Percentiles rank a stretch among this genome's conserved stretches.
phyloP scores from a whole-genome alignment of 2,888 invertebrate genomes.

The Tiphia femorata region DNA sequence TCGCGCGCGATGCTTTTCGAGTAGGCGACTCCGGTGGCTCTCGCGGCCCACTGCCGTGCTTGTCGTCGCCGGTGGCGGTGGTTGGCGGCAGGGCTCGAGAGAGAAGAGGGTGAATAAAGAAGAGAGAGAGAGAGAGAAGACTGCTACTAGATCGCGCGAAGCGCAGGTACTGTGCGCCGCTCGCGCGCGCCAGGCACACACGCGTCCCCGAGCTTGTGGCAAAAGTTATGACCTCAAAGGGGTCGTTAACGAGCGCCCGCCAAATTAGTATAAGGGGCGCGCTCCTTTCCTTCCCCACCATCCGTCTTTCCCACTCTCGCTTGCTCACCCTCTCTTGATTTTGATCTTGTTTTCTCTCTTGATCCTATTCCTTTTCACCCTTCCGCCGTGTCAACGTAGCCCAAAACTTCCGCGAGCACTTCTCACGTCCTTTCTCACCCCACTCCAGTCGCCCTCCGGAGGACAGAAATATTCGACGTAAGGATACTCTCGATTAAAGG shows the following conservation, averaged over 20 bases:
- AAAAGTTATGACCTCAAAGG: constrained; percentile 65
- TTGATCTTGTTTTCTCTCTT: background rate
- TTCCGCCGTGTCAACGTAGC: no score
- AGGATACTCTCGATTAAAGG: no score
- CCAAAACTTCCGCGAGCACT: no score
- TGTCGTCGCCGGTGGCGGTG: no score
- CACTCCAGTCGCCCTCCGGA: no score
- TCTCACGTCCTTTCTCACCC: no score
- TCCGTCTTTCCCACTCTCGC: constrained; percentile 5
- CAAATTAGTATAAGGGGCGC: constrained; percentile 62
- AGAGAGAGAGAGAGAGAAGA: constrained; percentile 1
- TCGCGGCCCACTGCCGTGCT: no score
- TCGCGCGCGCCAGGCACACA: no score
- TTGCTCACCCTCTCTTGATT: background rate
- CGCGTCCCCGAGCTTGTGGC: constrained; percentile 20
- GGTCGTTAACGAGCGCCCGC: constrained; percentile 59
- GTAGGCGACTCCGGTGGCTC: background rate
- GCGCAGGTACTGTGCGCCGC: no score
- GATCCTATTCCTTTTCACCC: background rate
- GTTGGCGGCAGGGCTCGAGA: no score
- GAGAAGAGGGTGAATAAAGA: background rate
- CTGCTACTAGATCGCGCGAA: background rate
- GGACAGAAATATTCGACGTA: no score
- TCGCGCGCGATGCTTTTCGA: background rate
- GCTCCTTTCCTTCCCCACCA: constrained; percentile 25